These are phyloP conservation scores for Kryptolebias ocellatus DNA, from an alignment of 2,797 vertebrate species.

Conservation along the genomic window DNA sequence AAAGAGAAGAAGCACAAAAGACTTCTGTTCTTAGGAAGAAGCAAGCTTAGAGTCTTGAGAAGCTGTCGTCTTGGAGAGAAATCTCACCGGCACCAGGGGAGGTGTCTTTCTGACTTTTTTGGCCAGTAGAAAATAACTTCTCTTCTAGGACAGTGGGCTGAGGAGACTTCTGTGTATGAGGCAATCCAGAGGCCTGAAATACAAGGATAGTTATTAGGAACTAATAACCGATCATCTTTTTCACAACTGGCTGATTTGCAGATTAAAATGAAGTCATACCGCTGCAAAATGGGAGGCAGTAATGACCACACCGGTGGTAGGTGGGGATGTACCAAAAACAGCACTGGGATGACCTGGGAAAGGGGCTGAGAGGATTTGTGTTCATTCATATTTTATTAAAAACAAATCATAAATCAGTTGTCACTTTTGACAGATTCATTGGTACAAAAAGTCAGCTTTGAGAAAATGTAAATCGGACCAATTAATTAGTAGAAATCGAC, in stretches of 20 bases:
- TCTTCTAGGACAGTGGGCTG: constrained; percentile 85
- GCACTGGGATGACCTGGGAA: constrained; percentile 87
- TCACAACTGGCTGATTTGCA: not conserved
- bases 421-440: not conserved
- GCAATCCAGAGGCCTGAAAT: constrained; percentile 84
- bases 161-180: constrained; percentile 79
- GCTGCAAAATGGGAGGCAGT: constrained; percentile 84
- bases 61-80: not conserved
- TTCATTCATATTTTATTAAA: not conserved
- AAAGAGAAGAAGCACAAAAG: constrained; percentile 19
- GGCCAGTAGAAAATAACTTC: constrained; percentile 80
- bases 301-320: constrained; percentile 87
- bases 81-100: constrained; percentile 82
- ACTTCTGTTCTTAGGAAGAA: not conserved
- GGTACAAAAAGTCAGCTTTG: not conserved
- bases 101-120: constrained; percentile 80
- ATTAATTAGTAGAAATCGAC: not conserved
- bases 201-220: not conserved
- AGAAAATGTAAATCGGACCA: not conserved
- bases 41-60: not conserved
- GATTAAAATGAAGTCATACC: constrained; percentile 76
- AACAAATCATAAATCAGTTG: not conserved
- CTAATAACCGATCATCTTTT: not conserved
- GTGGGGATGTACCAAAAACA: constrained; percentile 89
- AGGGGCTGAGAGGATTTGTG: constrained; percentile 71